Conservation (phyloP, 1,140 invertebrate species). For the Trichoplusia ni region DNA sequence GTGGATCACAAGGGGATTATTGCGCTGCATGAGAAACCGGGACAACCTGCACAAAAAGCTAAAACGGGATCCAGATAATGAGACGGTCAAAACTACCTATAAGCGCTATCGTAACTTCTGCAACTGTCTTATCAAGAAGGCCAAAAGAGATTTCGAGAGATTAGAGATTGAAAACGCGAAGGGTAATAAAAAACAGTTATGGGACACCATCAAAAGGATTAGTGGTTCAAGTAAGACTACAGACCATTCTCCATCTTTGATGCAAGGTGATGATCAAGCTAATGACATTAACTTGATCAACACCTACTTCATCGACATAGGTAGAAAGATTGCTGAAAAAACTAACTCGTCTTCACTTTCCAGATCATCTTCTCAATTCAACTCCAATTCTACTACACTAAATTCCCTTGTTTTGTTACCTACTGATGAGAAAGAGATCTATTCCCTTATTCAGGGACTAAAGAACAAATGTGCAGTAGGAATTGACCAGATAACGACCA, state of each 20-base stretch:
- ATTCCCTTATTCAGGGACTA: too few species aligned
- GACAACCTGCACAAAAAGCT: conserved; percentile 21
- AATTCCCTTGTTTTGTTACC: too few species aligned
- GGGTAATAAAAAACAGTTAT: conserved; percentile 18
- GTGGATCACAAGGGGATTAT: not conserved
- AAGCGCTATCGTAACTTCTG: conserved; percentile 21
- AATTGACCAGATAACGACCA: too few species aligned
- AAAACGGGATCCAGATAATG: conserved; percentile 5
- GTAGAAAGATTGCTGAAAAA: too few species aligned
- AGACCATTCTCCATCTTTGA: not conserved
- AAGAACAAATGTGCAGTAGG: too few species aligned
- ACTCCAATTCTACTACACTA: too few species aligned
- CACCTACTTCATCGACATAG: too few species aligned
- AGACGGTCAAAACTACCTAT: conserved; percentile 5
- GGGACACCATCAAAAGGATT: conserved; percentile 2
- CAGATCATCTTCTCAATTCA: too few species aligned
- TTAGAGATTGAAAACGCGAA: not conserved
- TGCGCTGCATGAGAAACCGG: conserved; percentile 7
- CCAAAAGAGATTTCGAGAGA: not conserved
- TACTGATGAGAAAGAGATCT: too few species aligned
- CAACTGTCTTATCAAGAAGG: not conserved
- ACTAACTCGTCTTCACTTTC: too few species aligned
- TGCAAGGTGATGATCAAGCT: not conserved
- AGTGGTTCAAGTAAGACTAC: not conserved
- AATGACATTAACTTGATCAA: conserved; percentile 10